Percentiles rank a stretch among this genome's conserved stretches.
These are phyloP conservation scores for Megaceryle alcyon DNA, from an alignment of 2,797 vertebrate species.

Conservation along the genomic window DNA sequence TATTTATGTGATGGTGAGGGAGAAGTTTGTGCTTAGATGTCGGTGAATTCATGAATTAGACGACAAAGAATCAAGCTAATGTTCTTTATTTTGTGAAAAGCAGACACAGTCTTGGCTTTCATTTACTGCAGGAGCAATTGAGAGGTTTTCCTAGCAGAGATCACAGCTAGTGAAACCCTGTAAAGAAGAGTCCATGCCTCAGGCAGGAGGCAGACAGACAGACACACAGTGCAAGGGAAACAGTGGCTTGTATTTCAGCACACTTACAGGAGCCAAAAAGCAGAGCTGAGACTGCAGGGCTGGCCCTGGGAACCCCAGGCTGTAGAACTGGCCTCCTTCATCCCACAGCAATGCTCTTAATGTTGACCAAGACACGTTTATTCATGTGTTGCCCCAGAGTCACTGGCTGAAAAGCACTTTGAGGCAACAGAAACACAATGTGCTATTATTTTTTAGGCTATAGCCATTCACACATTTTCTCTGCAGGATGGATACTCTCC, in stretches of 20 bases:
- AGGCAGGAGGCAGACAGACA: neutral
- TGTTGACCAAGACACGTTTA: neutral
- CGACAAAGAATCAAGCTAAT: neutral
- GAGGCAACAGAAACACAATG: slow-evolving; percentile 14
- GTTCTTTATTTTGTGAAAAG: neutral
- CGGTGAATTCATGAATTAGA: neutral
- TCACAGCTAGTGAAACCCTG: slow-evolving; percentile 1
- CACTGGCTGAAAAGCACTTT: neutral
- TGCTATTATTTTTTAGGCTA: slow-evolving; percentile 32
- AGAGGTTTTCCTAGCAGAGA: neutral
- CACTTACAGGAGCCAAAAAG: neutral
- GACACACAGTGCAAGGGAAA: neutral
- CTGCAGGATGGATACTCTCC: neutral
- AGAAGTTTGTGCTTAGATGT: neutral
- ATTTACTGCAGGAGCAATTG: neutral
- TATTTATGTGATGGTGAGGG: neutral
- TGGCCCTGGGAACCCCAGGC: neutral
- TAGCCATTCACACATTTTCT: slow-evolving; percentile 6
- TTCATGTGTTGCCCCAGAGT: slow-evolving; percentile 4
- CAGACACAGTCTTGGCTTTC: neutral
- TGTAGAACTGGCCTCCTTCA: neutral
- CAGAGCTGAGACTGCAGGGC: neutral
- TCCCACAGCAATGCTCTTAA: neutral
- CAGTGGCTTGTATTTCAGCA: neutral
- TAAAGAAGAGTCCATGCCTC: neutral